Conservation (phyloP, 2,113 vertebrate genomes). For the Hassar affinis region DNA sequence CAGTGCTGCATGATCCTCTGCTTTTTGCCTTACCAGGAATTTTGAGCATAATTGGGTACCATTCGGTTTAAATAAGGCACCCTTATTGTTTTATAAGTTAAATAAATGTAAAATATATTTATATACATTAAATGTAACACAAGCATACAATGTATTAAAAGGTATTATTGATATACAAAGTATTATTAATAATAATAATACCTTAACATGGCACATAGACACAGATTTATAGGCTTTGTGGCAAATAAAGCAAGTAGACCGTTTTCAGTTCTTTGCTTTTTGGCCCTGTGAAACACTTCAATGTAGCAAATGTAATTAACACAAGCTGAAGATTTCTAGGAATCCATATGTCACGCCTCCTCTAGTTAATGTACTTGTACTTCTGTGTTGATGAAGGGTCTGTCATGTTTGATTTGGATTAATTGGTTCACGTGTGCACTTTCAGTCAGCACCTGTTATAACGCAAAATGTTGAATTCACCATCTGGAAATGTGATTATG, state of each 20-base stretch:
- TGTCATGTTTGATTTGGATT: not conserved
- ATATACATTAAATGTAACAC: not conserved
- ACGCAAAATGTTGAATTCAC: not conserved
- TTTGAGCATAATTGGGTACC: not conserved
- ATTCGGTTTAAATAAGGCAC: not conserved
- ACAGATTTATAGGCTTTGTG: too few relatives aligned
- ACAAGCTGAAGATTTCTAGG: not conserved
- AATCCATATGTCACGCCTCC: not conserved
- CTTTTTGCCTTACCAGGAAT: not conserved
- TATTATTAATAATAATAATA: not conserved
- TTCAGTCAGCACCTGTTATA: slow-evolving; percentile 11
- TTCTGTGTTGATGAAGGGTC: not conserved
- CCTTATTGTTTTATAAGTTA: not conserved
- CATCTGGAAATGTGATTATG: slow-evolving; percentile 21
- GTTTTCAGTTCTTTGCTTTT: not conserved
- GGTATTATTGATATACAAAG: too few relatives aligned
- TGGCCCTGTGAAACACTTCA: not conserved
- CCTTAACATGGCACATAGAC: too few relatives aligned
- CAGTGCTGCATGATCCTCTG: not conserved
- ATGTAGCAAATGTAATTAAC: not conserved
- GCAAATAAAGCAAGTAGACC: not conserved
- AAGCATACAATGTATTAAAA: too few relatives aligned
- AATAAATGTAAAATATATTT: not conserved
- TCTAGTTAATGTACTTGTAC: not conserved
- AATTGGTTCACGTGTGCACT: not conserved